Conservation (phyloP, 2,797 vertebrate species). For the Ctenopoma multispine region DNA sequence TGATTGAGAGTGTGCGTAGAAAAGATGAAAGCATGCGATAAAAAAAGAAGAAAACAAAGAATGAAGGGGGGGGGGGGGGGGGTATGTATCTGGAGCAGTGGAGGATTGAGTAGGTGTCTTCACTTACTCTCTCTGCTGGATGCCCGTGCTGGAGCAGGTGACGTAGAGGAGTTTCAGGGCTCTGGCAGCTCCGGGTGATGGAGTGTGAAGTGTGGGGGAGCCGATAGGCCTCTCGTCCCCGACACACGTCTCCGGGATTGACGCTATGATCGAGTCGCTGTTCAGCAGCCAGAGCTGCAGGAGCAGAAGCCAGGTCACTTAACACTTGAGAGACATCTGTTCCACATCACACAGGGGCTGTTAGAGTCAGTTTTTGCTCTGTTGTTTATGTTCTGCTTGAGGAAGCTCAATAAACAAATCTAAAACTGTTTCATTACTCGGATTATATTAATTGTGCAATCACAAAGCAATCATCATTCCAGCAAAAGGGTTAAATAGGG, state of each 20-base stretch:
- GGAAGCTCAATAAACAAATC: not conserved
- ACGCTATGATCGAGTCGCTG: constrained; percentile 90
- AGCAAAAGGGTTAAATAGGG: no score
- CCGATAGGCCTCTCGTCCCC: constrained; percentile 62
- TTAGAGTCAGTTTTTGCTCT: not conserved
- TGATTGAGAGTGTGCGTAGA: constrained; percentile 56
- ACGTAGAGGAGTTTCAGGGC: constrained; percentile 93
- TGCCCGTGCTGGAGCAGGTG: constrained; percentile 78
- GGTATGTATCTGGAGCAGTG: not conserved
- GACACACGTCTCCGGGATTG: constrained; percentile 74
- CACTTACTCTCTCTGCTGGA: constrained; percentile 90
- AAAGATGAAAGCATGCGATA: constrained; percentile 68
- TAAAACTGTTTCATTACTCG: not conserved
- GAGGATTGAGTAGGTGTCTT: constrained; percentile 14
- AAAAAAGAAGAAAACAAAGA: constrained; percentile 63
- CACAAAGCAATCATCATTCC: no score
- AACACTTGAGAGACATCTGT: constrained; percentile 28
- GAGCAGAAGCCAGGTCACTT: constrained; percentile 55
- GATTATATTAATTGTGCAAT: no score
- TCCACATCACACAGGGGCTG: not conserved
- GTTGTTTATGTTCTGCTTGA: not conserved
- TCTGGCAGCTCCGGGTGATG: constrained; percentile 73
- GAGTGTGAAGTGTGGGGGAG: constrained; percentile 65
- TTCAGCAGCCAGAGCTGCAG: constrained; percentile 95
- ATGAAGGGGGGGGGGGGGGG: not conserved